Base-by-base conservation (phyloP, 2,113 vertebrate species). In the Cynopterus brachyotis region DNA sequence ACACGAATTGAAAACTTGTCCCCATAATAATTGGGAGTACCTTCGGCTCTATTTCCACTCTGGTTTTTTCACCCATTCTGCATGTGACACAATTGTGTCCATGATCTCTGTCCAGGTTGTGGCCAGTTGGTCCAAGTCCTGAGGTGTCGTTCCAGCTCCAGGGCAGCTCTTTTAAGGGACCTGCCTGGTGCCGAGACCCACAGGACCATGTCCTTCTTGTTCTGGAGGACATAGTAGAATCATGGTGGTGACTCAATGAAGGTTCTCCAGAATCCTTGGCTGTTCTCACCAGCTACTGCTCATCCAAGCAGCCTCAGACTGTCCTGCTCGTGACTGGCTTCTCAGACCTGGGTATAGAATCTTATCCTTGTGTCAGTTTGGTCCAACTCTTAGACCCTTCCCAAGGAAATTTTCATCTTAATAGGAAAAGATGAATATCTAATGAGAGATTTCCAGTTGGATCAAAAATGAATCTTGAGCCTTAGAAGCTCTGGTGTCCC, bases 341-440 rank as follows among this genome's bases (percentile, higher is more conserved):
- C 55, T 66, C 6, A 26, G 55, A 37, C 53, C 62, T 26, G 32
- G 69, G 66, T 12, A 13, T n/a, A 72, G 60, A 94, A 13, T 70
- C 69, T 83, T 72, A 17, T 53, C 6, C 91, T 67, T 10, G 28
- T 82, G 64, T 93, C n/a, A 16, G 2, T 47, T 62, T 75, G 37
- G 40, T 72, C 32, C 26, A 83, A 80, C 19, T 35, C 85, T 70
- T 75, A 80, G 32, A 30, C 13, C 32, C 30, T 92, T 83, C 69
- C 37, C 45, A 69, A 53, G 35, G 40, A n/a, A 93, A 88, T 83
- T 55, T 50, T 17, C 16, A 26, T 88, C 79, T 95, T 66, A 69
- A 87, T 45, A 92, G 67, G 53, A 62, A 53, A 91, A 28, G 47
- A 32, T n/a, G 42, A 92, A 9, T 62, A 90, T 45, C 5, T n/a